Evolutionary conservation across 2,113 vertebrate species (phyloP).

Genomic region (Mesembrinibis cayennensis): DNA sequence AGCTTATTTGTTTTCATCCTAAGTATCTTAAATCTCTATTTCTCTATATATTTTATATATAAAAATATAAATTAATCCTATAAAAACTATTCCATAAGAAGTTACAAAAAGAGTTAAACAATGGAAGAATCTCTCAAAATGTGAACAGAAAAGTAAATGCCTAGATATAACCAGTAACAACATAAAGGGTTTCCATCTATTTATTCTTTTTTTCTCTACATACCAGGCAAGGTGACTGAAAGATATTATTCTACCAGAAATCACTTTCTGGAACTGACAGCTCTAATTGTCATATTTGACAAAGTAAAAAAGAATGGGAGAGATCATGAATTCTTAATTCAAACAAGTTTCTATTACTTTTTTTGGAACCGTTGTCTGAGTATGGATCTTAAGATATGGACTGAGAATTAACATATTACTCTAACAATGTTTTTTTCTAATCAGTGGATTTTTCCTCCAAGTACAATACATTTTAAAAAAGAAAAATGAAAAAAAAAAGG

Average conservation of each 20-base stretch:
- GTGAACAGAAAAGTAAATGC: not conserved
- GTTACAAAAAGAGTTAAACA: not conserved
- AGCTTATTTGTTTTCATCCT: not conserved
- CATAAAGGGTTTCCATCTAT: not conserved
- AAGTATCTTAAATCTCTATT: not conserved
- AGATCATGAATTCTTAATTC: conserved; percentile 15
- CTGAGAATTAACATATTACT: not conserved
- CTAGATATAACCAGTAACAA: not conserved
- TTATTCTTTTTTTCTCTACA: not conserved
- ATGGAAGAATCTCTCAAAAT: not conserved
- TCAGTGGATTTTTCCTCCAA: not conserved
- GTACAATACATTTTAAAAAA: not conserved
- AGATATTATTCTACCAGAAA: not conserved
- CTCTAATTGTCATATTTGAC: not conserved
- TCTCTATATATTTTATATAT: too few species aligned
- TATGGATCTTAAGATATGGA: not conserved
- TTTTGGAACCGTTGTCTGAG: not conserved
- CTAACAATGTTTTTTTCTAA: not conserved
- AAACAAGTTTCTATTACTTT: not conserved
- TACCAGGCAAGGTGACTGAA: not conserved
- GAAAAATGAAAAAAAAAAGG: not conserved
- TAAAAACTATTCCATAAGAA: not conserved
- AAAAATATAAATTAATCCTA: not conserved
- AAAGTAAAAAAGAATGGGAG: not conserved
- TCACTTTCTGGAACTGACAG: conserved; percentile 7